phyloP scores from a whole-genome alignment of 2,888 invertebrate species.

The Caenorhabditis zanzibari region DNA sequence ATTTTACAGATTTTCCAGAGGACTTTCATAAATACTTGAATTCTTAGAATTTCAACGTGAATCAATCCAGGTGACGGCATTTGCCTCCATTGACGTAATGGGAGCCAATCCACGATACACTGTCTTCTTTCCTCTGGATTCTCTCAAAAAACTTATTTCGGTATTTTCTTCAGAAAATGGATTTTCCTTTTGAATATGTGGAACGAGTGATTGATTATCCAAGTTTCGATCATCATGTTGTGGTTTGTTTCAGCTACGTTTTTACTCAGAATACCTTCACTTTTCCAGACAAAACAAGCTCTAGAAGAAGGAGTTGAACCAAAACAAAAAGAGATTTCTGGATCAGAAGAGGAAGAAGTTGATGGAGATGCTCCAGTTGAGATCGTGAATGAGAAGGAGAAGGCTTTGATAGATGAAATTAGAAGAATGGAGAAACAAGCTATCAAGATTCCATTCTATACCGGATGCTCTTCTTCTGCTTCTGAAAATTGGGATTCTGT shows the following conservation, averaged over 20 bases:
- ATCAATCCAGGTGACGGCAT: too few relatives aligned
- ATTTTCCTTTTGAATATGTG: slow-evolving; percentile 58
- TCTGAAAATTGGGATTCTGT: slow-evolving; percentile 19
- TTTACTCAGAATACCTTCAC: background rate
- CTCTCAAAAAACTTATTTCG: background rate
- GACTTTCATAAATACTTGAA: too few relatives aligned
- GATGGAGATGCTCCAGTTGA: background rate
- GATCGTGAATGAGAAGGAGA: slow-evolving; percentile 11
- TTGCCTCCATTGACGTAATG: too few relatives aligned
- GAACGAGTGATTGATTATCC: slow-evolving; percentile 44
- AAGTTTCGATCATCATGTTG: slow-evolving; percentile 27
- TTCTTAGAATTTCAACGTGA: too few relatives aligned
- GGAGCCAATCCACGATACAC: too few relatives aligned
- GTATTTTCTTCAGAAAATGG: slow-evolving; percentile 6
- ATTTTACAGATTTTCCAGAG: too few relatives aligned
- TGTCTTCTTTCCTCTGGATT: too few relatives aligned
- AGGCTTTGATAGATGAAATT: slow-evolving; percentile 4
- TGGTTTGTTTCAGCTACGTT: background rate
- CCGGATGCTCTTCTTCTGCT: slow-evolving; percentile 25
- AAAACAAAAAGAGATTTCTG: background rate
- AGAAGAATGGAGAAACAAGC: background rate
- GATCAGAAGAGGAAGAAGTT: slow-evolving; percentile 30
- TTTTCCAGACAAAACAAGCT: slow-evolving; percentile 9
- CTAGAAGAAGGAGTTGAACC: background rate
- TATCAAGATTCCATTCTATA: background rate